Conservation (phyloP, 2,113 vertebrate species). For the Drymodes brunneopygia region DNA sequence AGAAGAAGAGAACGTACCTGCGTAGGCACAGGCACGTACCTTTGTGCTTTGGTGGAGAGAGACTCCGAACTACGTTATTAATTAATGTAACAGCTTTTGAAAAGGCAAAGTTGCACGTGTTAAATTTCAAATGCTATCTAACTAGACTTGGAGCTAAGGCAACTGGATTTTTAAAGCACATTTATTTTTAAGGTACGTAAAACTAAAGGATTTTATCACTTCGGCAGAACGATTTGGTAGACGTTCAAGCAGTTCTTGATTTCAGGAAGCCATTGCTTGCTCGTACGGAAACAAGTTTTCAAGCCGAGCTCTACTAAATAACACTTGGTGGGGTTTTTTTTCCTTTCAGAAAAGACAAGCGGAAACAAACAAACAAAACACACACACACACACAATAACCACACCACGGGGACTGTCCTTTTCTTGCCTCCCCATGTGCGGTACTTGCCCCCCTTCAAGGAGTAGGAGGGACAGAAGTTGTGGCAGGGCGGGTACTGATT, state of each 20-base stretch:
- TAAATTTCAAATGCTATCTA: not conserved
- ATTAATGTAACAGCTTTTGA: not conserved
- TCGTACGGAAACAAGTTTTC: conserved; percentile 18
- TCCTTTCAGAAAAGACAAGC: not conserved
- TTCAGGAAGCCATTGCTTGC: not conserved
- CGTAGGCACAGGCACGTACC: not conserved
- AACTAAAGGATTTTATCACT: not conserved
- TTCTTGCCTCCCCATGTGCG: not conserved
- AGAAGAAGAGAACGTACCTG: not conserved
- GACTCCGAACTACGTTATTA: not conserved
- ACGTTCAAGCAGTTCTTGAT: not conserved
- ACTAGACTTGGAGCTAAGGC: not conserved
- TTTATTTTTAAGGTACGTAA: not conserved
- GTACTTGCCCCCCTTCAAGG: not conserved
- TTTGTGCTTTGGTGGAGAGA: not conserved
- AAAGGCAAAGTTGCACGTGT: not conserved
- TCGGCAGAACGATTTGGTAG: not conserved
- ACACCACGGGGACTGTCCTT: not conserved
- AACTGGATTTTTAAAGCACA: not conserved
- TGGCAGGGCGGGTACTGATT: conserved; percentile 22
- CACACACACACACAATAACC: not conserved
- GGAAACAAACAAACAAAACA: not conserved
- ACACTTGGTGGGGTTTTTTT: not conserved
- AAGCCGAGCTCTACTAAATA: not conserved
- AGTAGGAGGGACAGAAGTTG: conserved; percentile 24